phyloP scores from a whole-genome alignment of 2,888 invertebrate species.

The Chrysopilus asiliformis region DNA sequence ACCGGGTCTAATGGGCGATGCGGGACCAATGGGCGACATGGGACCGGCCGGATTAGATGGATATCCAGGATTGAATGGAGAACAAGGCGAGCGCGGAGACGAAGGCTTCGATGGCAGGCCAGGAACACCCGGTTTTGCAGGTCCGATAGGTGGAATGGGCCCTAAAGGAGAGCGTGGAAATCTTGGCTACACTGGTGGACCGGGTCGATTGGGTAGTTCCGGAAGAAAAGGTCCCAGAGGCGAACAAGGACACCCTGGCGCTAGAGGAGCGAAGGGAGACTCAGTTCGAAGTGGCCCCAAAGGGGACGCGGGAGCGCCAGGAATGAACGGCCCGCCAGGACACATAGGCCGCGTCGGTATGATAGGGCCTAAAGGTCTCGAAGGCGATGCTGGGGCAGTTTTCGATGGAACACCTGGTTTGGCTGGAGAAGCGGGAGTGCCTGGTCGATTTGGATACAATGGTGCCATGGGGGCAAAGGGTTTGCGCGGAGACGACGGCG shows the following conservation, averaged over 20 bases:
- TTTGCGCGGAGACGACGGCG: constrained; percentile 37
- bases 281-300: constrained; percentile 21
- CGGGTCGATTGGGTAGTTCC: constrained; percentile 29
- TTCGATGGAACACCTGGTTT: constrained; percentile 34
- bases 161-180: constrained; percentile 19
- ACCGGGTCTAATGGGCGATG: constrained; percentile 41
- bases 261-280: constrained; percentile 26
- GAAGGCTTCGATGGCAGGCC: constrained; percentile 17
- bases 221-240: constrained; percentile 11
- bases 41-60: constrained; percentile 39
- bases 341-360: constrained; percentile 33
- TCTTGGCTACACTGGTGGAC: constrained; percentile 38
- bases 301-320: constrained; percentile 14
- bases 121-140: constrained; percentile 25
- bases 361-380: constrained; percentile 22
- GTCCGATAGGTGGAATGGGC: constrained; percentile 17
- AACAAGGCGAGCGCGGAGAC: constrained; percentile 33
- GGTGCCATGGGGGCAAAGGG: constrained; percentile 41
- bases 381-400: constrained; percentile 47
- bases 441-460: constrained; percentile 39
- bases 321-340: constrained; percentile 36
- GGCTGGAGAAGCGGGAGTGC: constrained; percentile 38
- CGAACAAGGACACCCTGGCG: constrained; percentile 20
- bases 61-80: constrained; percentile 41
- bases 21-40: constrained; percentile 34